Conservation (phyloP, 2,113 vertebrate genomes). For the Macheiramphus alcinus region DNA sequence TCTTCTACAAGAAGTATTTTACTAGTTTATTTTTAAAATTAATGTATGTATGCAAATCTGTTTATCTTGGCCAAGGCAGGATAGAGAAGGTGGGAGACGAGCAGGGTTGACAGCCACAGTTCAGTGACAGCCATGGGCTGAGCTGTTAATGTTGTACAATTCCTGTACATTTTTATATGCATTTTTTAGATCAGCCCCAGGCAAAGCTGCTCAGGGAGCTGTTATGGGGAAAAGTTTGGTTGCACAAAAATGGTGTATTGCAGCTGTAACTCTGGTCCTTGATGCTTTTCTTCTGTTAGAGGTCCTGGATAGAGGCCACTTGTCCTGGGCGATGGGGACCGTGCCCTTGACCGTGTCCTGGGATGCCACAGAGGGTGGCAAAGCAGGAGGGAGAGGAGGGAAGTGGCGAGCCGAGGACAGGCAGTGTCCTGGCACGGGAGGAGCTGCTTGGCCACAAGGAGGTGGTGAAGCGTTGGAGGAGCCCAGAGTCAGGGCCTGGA, state of each 20-base stretch:
- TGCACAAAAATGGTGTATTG: accelerated
- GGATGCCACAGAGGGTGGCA: background rate
- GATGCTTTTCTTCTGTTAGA: background rate
- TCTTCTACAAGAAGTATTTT: background rate
- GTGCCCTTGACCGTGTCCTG: background rate
- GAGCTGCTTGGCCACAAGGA: background rate
- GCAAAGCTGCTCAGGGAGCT: background rate
- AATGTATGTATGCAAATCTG: background rate
- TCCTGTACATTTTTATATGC: accelerated
- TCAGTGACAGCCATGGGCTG: background rate
- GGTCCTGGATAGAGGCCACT: background rate
- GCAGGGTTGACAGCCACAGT: background rate
- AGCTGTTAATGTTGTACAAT: accelerated
- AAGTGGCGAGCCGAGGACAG: accelerated
- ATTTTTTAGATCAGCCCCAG: background rate
- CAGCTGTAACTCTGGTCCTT: accelerated
- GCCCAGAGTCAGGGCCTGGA: accelerated
- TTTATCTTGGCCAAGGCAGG: background rate
- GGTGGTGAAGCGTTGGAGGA: background rate
- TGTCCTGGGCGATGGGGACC: accelerated
- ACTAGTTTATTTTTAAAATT: background rate
- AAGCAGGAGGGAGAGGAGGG: background rate
- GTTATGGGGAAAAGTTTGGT: accelerated
- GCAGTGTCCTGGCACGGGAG: accelerated
- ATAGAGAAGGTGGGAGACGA: background rate